Percentiles rank a stretch among this genome's conserved stretches.
Evolutionary conservation across 2,113 vertebrate species (phyloP).

Genomic region (Tauraco erythrolophus): DNA sequence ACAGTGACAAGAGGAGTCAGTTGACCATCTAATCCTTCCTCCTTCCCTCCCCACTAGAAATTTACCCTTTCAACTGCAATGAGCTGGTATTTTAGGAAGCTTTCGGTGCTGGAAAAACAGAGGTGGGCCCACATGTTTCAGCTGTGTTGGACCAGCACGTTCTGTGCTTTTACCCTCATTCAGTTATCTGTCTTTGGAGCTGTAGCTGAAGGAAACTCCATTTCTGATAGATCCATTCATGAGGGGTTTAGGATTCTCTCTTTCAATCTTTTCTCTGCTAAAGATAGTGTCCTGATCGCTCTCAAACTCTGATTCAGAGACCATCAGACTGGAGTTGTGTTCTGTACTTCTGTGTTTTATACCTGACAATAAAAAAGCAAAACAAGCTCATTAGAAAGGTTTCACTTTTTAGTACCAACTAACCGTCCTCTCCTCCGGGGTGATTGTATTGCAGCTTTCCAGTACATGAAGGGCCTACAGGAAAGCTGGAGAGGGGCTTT

Average conservation of each 20-base stretch:
- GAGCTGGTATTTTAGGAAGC: not conserved
- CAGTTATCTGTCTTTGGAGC: conserved; percentile 79
- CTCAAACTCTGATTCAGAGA: conserved; percentile 92
- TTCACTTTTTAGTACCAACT: not conserved
- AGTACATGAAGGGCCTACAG: no score
- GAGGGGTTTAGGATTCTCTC: conserved; percentile 72
- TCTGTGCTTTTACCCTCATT: not conserved
- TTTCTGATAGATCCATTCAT: conserved; percentile 75
- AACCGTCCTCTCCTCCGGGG: not conserved
- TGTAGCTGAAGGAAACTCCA: conserved; percentile 80
- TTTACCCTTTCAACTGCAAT: not conserved
- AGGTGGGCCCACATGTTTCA: not conserved
- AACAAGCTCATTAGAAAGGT: not conserved
- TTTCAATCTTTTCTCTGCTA: conserved; percentile 81
- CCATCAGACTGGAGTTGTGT: conserved; percentile 93
- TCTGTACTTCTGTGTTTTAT: conserved; percentile 92
- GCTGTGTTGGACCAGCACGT: not conserved
- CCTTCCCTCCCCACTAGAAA: not conserved
- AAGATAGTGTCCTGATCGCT: conserved; percentile 92
- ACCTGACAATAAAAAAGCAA: conserved; percentile 67
- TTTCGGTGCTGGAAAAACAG: conserved; percentile 5
- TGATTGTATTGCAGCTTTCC: no score
- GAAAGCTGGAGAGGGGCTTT: no score
- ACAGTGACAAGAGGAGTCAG: not conserved
- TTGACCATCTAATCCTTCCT: not conserved